These are phyloP conservation scores for Aegotheles bennettii DNA, from an alignment of 2,113 vertebrate genomes.

Conservation along the genomic window DNA sequence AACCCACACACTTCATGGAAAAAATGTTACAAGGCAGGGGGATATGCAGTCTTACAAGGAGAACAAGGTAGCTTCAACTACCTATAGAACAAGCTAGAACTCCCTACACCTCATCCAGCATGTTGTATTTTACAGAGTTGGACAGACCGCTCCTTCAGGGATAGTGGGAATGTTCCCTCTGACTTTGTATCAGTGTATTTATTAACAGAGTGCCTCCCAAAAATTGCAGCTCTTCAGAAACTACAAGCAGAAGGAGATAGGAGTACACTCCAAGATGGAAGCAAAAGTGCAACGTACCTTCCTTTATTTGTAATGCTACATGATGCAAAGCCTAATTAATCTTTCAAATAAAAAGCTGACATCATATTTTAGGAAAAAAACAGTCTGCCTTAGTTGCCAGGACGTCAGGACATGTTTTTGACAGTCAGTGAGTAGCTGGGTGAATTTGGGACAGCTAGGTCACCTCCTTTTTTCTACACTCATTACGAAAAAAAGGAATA, in stretches of 20 bases:
- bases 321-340: background rate
- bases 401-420: background rate
- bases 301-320: background rate
- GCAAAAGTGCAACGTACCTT: background rate
- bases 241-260: background rate
- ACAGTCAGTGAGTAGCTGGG: background rate
- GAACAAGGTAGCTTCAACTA: background rate
- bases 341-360: background rate
- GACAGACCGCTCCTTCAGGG: background rate
- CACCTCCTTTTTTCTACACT: background rate
- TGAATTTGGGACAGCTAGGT: background rate
- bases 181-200: background rate
- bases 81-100: background rate
- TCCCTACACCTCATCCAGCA: background rate
- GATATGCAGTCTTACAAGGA: background rate
- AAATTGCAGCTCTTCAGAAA: background rate
- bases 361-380: background rate
- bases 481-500: background rate
- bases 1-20: background rate
- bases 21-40: background rate
- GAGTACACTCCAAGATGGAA: background rate
- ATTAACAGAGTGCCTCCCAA: background rate
- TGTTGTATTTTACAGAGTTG: accelerated
- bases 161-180: background rate
- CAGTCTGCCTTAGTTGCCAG: background rate